These are phyloP conservation scores for Protobothrops flavoviridis DNA, from an alignment of 2,113 vertebrate species.

Conservation along the genomic window DNA sequence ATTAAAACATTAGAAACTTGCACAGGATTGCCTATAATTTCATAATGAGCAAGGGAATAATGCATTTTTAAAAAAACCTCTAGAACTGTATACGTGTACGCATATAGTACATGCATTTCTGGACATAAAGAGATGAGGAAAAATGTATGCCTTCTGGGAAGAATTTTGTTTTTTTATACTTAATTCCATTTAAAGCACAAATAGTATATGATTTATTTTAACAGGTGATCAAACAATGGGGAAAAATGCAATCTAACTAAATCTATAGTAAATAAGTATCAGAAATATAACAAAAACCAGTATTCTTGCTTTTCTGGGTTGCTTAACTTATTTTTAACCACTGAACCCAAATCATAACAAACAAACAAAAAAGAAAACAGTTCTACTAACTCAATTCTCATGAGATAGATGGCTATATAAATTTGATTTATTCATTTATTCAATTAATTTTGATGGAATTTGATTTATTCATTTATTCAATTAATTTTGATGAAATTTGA, in stretches of 20 bases:
- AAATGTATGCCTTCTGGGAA: neutral
- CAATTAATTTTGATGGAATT: neutral
- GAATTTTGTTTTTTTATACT: neutral
- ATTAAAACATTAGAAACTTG: neutral
- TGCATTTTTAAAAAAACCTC: neutral
- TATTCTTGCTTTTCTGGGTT: neutral
- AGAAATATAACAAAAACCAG: neutral
- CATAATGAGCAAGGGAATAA: neutral
- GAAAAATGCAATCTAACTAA: neutral
- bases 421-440: neutral
- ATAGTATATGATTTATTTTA: neutral
- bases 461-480: neutral
- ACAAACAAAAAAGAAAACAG: neutral
- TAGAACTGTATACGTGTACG: neutral
- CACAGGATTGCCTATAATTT: neutral
- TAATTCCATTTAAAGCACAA: neutral
- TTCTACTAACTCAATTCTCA: neutral
- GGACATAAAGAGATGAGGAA: neutral
- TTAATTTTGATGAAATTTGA: neutral
- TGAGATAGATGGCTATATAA: neutral
- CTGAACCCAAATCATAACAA: neutral
- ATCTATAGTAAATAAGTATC: neutral
- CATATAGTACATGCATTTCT: neutral
- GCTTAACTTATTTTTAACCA: neutral
- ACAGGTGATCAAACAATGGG: neutral